Evolutionary conservation across 1,140 invertebrate genomes (phyloP).

Genomic region (Procambarus virginalis): DNA sequence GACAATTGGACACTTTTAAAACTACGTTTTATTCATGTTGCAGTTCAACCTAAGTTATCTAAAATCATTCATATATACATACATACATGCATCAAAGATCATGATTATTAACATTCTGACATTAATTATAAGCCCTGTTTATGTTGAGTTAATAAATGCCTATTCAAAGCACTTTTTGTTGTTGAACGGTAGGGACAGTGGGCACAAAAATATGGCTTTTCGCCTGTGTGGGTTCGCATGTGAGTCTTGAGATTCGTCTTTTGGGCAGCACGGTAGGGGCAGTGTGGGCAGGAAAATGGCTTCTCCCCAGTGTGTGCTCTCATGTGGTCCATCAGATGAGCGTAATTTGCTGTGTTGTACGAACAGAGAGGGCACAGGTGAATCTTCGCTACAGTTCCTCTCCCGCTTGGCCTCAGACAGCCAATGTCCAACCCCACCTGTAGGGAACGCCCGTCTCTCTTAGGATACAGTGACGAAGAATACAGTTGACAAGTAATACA

Average conservation of each 20-base stretch:
- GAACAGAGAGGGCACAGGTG: slow-evolving; percentile 54
- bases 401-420: slow-evolving; percentile 36
- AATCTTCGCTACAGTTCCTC: slow-evolving; percentile 44
- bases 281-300: slow-evolving; percentile 57
- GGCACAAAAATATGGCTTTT: slow-evolving; percentile 50
- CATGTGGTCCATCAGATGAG: slow-evolving; percentile 62
- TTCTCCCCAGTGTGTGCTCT: slow-evolving; percentile 57
- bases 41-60: not conserved
- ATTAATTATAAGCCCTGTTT: not conserved
- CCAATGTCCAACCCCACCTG: slow-evolving; percentile 40
- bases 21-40: not conserved
- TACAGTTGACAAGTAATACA: slow-evolving; percentile 6
- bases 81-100: not conserved
- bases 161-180: slow-evolving; percentile 48
- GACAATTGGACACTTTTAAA: not conserved
- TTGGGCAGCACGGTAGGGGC: slow-evolving; percentile 58
- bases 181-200: slow-evolving; percentile 50
- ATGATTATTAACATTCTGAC: not conserved
- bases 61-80: not conserved
- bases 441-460: slow-evolving; percentile 49
- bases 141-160: slow-evolving; percentile 39
- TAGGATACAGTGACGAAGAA: slow-evolving; percentile 27
- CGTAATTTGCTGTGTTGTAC: slow-evolving; percentile 53
- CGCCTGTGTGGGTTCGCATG: slow-evolving; percentile 61
- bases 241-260: slow-evolving; percentile 58